These are phyloP conservation scores for Zelleria hepariella DNA, from an alignment of 2,888 invertebrate species.

Conservation along the genomic window DNA sequence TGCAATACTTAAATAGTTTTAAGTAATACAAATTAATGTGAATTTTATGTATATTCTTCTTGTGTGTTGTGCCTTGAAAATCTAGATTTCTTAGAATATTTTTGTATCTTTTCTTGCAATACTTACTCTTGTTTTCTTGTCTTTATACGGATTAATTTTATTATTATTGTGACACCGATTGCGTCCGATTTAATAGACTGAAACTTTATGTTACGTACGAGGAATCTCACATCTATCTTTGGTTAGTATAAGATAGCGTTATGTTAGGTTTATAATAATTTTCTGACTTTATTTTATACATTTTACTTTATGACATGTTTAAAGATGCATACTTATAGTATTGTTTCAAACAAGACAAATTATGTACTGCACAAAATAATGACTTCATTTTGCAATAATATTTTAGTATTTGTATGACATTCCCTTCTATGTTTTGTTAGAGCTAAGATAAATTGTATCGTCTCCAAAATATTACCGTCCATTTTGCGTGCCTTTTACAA, in stretches of 20 bases:
- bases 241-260: too few species aligned
- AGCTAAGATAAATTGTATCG: neutral
- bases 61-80: neutral
- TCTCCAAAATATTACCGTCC: conserved; percentile 20
- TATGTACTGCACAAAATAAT: neutral
- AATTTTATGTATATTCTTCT: neutral
- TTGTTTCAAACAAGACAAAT: too few species aligned
- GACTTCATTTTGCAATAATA: neutral
- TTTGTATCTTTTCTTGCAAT: too few species aligned
- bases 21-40: neutral
- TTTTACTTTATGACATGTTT: too few species aligned
- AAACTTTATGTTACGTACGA: too few species aligned
- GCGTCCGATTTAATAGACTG: too few species aligned
- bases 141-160: too few species aligned
- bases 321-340: too few species aligned
- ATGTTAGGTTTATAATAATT: neutral
- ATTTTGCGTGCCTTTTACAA: conserved; percentile 18
- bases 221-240: too few species aligned
- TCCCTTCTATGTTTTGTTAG: neutral
- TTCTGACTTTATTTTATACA: neutral
- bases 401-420: neutral
- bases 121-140: too few species aligned
- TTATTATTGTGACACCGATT: too few species aligned
- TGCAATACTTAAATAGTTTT: neutral
- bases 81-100: neutral